Conservation (phyloP, 2,888 invertebrate species). For the Cenopis cana region DNA sequence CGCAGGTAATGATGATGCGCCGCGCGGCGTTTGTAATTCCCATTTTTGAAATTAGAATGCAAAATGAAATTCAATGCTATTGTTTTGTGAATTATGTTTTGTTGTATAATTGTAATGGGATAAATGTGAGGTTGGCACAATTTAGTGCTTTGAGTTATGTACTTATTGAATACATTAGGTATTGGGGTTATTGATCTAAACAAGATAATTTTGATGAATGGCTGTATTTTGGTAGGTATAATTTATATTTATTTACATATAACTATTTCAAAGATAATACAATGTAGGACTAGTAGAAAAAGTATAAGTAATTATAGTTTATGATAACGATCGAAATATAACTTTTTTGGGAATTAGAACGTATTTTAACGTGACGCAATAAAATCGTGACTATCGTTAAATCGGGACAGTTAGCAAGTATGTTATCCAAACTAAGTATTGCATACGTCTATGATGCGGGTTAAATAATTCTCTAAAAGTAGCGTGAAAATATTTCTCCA, state of each 20-base stretch:
- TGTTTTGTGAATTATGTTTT: slow-evolving; percentile 3
- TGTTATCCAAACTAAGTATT: slow-evolving; percentile 19
- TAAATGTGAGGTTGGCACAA: neutral
- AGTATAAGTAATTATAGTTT: too few relatives aligned
- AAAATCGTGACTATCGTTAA: slow-evolving; percentile 15
- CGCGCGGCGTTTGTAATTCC: slow-evolving; percentile 16
- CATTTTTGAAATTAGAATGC: slow-evolving; percentile 28
- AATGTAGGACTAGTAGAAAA: too few relatives aligned
- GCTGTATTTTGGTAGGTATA: too few relatives aligned
- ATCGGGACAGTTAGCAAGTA: slow-evolving; percentile 8
- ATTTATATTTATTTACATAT: too few relatives aligned
- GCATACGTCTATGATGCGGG: slow-evolving; percentile 23
- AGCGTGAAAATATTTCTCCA: slow-evolving; percentile 38
- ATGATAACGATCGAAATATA: too few relatives aligned
- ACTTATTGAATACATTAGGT: neutral
- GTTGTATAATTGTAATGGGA: neutral
- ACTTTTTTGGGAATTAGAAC: too few relatives aligned
- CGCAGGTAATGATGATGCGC: slow-evolving; percentile 46
- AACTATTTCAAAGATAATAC: too few relatives aligned
- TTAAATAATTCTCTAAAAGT: slow-evolving; percentile 36
- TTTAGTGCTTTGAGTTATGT: neutral
- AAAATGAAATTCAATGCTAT: neutral
- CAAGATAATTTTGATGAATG: too few relatives aligned
- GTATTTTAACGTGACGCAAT: neutral
- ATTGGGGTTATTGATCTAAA: too few relatives aligned